phyloP scores from a whole-genome alignment of 2,113 vertebrate genomes.

The Colius striatus region DNA sequence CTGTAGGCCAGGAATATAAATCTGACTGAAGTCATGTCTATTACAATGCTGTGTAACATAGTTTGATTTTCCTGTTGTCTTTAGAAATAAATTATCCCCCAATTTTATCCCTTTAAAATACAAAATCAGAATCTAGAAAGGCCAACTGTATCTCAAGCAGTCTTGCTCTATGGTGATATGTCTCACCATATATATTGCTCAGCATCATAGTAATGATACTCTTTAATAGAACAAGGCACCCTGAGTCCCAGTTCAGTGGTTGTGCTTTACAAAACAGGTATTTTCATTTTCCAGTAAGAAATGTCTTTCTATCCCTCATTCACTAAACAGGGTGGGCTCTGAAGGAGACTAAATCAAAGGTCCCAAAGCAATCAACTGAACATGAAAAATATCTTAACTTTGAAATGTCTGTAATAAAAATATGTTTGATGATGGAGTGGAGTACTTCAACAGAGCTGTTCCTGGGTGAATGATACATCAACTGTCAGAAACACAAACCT shows the following conservation, averaged over 20 bases:
- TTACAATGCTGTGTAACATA: not conserved
- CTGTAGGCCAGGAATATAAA: not conserved
- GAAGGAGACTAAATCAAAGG: not conserved
- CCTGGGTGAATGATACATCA: not conserved
- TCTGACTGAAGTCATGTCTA: fast-evolving
- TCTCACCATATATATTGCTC: not conserved
- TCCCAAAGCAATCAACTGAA: constrained; percentile 9
- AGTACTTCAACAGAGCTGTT: not conserved
- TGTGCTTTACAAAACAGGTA: not conserved
- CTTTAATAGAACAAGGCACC: not conserved
- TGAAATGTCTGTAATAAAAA: not conserved
- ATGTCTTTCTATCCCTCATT: not conserved
- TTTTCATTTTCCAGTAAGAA: not conserved
- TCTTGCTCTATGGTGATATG: not conserved
- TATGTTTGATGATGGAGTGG: not conserved
- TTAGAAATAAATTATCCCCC: not conserved
- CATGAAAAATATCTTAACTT: constrained; percentile 1
- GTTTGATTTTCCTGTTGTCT: not conserved
- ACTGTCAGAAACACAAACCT: not conserved
- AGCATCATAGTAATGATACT: not conserved
- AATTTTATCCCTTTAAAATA: not conserved
- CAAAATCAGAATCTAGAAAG: not conserved
- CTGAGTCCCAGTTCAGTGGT: not conserved
- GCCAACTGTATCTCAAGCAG: not conserved
- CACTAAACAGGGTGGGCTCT: not conserved